These are phyloP conservation scores for Clamator glandarius DNA, from an alignment of 2,797 vertebrate species.

Conservation along the genomic window DNA sequence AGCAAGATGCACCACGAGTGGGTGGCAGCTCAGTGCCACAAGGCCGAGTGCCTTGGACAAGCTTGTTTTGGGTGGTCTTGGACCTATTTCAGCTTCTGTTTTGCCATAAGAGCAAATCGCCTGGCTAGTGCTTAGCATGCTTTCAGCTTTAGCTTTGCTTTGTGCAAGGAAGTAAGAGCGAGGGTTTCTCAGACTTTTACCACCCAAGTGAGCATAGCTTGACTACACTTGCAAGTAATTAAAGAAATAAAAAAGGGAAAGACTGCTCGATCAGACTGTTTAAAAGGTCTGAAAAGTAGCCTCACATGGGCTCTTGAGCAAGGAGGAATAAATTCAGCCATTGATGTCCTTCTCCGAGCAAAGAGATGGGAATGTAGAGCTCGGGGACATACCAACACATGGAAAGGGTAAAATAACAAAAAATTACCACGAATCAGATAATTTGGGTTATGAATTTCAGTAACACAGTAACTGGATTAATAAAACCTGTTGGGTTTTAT, in stretches of 20 bases:
- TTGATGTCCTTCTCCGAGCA: not conserved
- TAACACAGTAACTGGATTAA: not conserved
- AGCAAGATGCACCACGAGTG: not conserved
- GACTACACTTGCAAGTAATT: not conserved
- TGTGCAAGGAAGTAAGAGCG: not conserved
- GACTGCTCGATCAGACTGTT: not conserved
- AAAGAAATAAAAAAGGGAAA: not conserved
- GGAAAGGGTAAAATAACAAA: not conserved
- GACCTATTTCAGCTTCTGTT: not conserved
- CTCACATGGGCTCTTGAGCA: not conserved
- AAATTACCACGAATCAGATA: not conserved
- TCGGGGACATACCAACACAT: not conserved
- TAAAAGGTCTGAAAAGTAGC: not conserved
- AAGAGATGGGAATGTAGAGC: not conserved
- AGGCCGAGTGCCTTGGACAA: not conserved
- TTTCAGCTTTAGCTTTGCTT: not conserved
- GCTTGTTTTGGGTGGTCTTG: not conserved
- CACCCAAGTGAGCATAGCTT: fast-evolving
- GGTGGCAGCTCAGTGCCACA: not conserved
- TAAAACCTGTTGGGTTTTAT: not conserved
- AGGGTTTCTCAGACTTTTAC: not conserved
- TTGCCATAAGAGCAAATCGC: not conserved
- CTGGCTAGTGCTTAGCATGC: not conserved
- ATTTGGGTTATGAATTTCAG: not conserved
- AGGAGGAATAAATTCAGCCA: not conserved